Conservation (phyloP, 2,113 vertebrate species). For the Malurus alboscapulatus region DNA sequence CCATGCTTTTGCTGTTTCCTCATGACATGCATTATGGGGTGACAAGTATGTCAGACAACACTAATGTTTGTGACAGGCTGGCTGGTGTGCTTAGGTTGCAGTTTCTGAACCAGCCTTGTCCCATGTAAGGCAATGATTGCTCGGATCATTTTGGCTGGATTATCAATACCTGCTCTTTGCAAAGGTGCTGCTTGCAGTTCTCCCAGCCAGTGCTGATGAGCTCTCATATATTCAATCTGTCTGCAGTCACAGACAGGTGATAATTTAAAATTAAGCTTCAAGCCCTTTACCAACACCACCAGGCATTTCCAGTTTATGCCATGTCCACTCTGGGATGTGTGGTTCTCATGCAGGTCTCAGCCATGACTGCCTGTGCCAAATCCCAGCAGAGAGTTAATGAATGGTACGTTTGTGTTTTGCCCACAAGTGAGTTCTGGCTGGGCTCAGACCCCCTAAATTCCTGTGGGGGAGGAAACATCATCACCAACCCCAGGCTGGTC, state of each 20-base stretch:
- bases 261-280: not conserved
- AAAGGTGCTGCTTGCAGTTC: not conserved
- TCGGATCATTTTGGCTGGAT: not conserved
- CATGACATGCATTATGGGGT: too few species aligned
- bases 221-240: not conserved
- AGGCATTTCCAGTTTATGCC: not conserved
- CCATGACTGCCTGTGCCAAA: not conserved
- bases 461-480: not conserved
- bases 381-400: not conserved
- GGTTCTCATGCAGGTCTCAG: not conserved
- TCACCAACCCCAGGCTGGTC: not conserved
- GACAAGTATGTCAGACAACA: not conserved
- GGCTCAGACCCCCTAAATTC: not conserved
- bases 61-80: not conserved
- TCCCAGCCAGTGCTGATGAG: not conserved
- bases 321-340: fast-evolving
- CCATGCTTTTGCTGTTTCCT: not conserved
- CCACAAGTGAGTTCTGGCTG: not conserved
- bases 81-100: not conserved
- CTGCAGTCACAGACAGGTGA: not conserved
- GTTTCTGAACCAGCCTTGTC: not conserved
- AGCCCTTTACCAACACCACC: not conserved
- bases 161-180: not conserved
- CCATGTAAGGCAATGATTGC: not conserved
- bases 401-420: not conserved